Percentiles rank a stretch among this genome's conserved stretches.
These are phyloP conservation scores for Danio kyathit DNA, from an alignment of 2,797 vertebrate species.

Conservation along the genomic window DNA sequence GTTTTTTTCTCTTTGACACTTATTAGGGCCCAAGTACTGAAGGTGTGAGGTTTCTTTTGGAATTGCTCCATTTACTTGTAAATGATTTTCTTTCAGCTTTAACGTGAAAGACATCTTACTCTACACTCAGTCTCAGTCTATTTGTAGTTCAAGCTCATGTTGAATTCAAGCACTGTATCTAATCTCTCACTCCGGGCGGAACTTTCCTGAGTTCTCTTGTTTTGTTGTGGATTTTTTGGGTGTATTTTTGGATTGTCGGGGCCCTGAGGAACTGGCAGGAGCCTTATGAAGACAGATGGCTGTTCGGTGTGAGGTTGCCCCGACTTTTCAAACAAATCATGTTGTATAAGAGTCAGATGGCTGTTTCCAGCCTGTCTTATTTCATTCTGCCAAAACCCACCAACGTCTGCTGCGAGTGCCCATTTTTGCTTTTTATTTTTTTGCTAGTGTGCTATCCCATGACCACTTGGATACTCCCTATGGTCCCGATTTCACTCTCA, in stretches of 20 bases:
- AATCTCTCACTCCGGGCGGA: constrained; percentile 14
- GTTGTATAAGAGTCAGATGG: constrained; percentile 55
- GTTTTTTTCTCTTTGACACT: too few species aligned
- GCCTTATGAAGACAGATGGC: constrained; percentile 57
- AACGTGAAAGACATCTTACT: not conserved
- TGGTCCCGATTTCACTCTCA: constrained; percentile 26
- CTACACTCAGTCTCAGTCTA: not conserved
- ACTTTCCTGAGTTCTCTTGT: constrained; percentile 36
- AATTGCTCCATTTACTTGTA: too few species aligned
- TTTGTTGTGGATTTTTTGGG: constrained; percentile 30
- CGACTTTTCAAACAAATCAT: constrained; percentile 58
- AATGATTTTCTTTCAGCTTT: not conserved
- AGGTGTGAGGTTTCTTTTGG: too few species aligned
- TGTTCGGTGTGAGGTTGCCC: constrained; percentile 56
- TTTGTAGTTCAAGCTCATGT: constrained; percentile 8
- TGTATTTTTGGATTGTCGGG: constrained; percentile 54
- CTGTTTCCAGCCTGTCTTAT: constrained; percentile 55
- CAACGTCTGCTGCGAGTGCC: constrained; percentile 24
- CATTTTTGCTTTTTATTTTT: not conserved
- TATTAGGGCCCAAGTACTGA: too few species aligned
- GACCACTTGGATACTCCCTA: constrained; percentile 30
- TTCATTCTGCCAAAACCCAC: constrained; percentile 49
- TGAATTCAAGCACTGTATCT: constrained; percentile 14
- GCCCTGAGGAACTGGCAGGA: constrained; percentile 48
- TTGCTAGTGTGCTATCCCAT: constrained; percentile 16